Evolutionary conservation across 2,797 vertebrate species (phyloP).

Genomic region (Notolepis coatsorum): DNA sequence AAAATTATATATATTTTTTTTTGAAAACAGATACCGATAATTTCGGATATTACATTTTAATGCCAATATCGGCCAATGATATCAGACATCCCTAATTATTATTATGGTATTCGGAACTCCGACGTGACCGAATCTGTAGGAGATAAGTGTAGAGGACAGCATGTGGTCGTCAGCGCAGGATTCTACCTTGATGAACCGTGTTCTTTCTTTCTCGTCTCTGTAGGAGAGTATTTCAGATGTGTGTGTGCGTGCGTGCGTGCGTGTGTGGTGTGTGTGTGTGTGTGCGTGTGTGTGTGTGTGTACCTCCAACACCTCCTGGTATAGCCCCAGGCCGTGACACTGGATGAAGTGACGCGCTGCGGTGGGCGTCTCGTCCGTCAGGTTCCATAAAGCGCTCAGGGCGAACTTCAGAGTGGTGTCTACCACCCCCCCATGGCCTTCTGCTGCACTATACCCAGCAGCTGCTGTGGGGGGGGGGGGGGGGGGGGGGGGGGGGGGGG

Average conservation of each 20-base stretch:
- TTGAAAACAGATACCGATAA: too few relatives aligned
- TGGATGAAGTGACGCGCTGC: constrained; percentile 92
- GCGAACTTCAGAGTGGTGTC: constrained; percentile 94
- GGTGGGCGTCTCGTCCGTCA: constrained; percentile 92
- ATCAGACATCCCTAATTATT: too few relatives aligned
- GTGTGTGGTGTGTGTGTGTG: background rate
- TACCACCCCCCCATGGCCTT: constrained; percentile 90
- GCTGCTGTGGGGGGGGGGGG: constrained; percentile 79
- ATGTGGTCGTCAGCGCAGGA: too few relatives aligned
- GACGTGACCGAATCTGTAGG: too few relatives aligned
- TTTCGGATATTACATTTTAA: too few relatives aligned
- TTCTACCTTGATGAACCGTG: too few relatives aligned
- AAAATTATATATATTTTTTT: too few relatives aligned
- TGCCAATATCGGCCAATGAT: too few relatives aligned
- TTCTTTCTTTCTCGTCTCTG: too few relatives aligned
- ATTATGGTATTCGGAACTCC: too few relatives aligned
- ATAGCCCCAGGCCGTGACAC: constrained; percentile 94
- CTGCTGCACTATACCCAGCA: constrained; percentile 93
- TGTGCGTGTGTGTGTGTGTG: constrained; percentile 1
- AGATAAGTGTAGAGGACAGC: too few relatives aligned
- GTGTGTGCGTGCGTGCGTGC: background rate
- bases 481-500: background rate
- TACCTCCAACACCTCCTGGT: constrained; percentile 94
- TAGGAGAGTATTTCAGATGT: too few relatives aligned
- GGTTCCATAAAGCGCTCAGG: constrained; percentile 94